phyloP scores from a whole-genome alignment of 2,113 vertebrate species.

The Corydoras sp. region DNA sequence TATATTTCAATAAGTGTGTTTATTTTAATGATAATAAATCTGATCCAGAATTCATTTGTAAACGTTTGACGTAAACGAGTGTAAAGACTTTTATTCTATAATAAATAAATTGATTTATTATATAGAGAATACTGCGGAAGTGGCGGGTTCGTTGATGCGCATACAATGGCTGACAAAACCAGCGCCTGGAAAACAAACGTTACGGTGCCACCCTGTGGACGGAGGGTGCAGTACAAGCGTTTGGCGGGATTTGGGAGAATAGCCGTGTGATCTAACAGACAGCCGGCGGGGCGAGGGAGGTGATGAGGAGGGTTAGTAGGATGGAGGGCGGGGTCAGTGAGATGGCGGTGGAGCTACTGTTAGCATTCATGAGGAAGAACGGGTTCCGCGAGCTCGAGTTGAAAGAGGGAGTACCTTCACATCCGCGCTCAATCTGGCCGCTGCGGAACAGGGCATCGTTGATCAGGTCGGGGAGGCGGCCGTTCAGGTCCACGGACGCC shows the following conservation, averaged over 20 bases:
- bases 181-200: not conserved
- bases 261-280: slow-evolving; percentile 42
- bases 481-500: slow-evolving; percentile 94
- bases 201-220: slow-evolving; percentile 3
- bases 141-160: not conserved
- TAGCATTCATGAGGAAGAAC: slow-evolving; percentile 66
- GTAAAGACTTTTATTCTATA: no score
- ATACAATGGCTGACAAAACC: no score
- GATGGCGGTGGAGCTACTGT: slow-evolving; percentile 53
- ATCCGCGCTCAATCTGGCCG: slow-evolving; percentile 96
- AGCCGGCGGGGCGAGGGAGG: slow-evolving; percentile 38
- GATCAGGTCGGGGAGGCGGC: slow-evolving; percentile 92
- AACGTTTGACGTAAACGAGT: no score
- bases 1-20: no score
- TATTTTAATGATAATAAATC: no score
- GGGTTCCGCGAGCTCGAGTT: slow-evolving; percentile 53
- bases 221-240: slow-evolving; percentile 5
- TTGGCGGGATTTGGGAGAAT: slow-evolving; percentile 40
- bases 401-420: slow-evolving; percentile 84
- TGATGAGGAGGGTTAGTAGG: slow-evolving; percentile 50
- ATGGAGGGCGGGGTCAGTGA: slow-evolving; percentile 44
- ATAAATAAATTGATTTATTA: no score
- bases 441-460: slow-evolving; percentile 89
- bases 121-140: not conserved
- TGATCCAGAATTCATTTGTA: no score